Evolutionary conservation across 2,797 vertebrate genomes (phyloP).

Genomic region (Neosilurus mollespiculum): DNA sequence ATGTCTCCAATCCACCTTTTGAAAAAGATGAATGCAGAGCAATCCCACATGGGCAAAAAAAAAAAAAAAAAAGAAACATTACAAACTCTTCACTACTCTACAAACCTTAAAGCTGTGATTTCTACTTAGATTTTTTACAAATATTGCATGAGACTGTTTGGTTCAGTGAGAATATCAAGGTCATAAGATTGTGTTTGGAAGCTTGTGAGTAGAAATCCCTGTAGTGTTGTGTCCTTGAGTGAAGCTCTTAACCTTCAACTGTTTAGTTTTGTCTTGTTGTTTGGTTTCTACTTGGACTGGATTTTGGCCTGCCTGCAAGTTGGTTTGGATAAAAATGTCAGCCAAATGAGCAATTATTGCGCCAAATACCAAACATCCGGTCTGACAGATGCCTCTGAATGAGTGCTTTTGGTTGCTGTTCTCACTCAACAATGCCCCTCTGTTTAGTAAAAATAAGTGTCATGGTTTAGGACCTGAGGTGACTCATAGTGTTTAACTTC

Average conservation of each 20-base stretch:
- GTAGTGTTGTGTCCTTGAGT: neutral
- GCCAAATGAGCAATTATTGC: neutral
- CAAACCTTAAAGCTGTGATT: neutral
- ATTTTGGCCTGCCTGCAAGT: neutral
- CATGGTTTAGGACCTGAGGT: neutral
- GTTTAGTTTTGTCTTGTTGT: neutral
- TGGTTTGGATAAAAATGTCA: slow-evolving; percentile 11
- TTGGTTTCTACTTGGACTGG: neutral
- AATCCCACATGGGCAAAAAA: neutral
- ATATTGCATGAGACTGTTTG: neutral
- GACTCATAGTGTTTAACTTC: slow-evolving; percentile 1
- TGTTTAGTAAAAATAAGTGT: slow-evolving; percentile 1
- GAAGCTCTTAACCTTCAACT: neutral
- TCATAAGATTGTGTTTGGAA: neutral
- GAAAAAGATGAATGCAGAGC: neutral
- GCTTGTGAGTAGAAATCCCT: neutral
- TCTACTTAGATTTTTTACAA: neutral
- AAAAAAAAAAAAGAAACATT: neutral
- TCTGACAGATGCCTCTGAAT: slow-evolving; percentile 16
- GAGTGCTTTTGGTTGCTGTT: slow-evolving; percentile 7
- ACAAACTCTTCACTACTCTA: neutral
- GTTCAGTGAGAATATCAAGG: neutral
- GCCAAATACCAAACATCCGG: slow-evolving; percentile 17
- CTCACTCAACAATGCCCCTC: slow-evolving; percentile 18
- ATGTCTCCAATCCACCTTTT: neutral